A percentile compares a stretch with the other conserved stretches of the same genome.
Conservation (phyloP, 2,888 invertebrate species). For the Leucania comma region DNA sequence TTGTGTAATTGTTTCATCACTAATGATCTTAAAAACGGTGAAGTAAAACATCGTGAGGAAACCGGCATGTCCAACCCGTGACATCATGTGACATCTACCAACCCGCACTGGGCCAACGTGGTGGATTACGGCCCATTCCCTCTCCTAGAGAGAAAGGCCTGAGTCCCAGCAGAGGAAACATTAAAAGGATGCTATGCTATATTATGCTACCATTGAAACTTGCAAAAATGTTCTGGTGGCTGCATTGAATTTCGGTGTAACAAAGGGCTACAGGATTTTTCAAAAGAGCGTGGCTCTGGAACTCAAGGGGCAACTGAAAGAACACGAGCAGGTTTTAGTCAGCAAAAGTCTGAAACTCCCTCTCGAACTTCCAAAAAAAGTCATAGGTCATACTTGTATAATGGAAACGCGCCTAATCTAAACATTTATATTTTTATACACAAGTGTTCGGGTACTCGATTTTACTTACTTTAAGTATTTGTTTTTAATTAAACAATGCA, state of each 20-base stretch:
- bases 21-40: too few relatives aligned
- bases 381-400: slow-evolving; percentile 5
- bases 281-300: neutral
- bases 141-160: too few relatives aligned
- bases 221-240: neutral
- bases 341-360: neutral
- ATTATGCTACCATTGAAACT: neutral
- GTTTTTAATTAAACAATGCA: slow-evolving; percentile 55
- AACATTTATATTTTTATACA: slow-evolving; percentile 52
- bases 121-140: too few relatives aligned
- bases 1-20: too few relatives aligned
- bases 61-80: too few relatives aligned
- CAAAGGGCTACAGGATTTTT: too few relatives aligned
- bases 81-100: too few relatives aligned
- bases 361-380: too few relatives aligned
- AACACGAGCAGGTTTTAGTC: neutral
- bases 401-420: neutral
- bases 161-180: too few relatives aligned
- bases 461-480: slow-evolving; percentile 56
- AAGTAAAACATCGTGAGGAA: too few relatives aligned
- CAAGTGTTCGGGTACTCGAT: slow-evolving; percentile 58
- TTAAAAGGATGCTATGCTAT: too few relatives aligned
- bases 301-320: neutral
- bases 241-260: neutral
- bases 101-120: too few relatives aligned